Percentiles rank a stretch among this genome's conserved stretches.
These are phyloP conservation scores for Catocala fraxini DNA, from an alignment of 2,888 invertebrate genomes.

Conservation along the genomic window DNA sequence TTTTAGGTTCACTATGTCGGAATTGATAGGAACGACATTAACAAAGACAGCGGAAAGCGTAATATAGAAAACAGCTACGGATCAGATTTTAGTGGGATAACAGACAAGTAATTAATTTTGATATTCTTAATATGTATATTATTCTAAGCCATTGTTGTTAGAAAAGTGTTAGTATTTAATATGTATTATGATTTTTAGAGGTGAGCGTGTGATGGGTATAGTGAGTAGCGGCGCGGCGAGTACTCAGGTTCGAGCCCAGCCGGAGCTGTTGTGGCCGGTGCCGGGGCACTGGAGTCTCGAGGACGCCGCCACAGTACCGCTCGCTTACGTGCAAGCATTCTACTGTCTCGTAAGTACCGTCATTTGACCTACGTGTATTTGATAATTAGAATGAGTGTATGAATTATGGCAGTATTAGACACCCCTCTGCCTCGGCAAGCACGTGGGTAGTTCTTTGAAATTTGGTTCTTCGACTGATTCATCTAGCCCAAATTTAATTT, in stretches of 20 bases:
- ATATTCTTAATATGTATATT: neutral
- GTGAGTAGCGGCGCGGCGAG: conserved; percentile 83
- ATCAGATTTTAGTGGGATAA: conserved; percentile 70
- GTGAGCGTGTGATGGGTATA: conserved; percentile 89
- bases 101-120: conserved; percentile 51
- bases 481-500: too few species aligned
- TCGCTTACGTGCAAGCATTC: conserved; percentile 89
- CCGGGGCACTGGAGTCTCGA: conserved; percentile 90
- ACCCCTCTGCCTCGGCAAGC: too few species aligned
- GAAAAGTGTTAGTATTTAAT: neutral
- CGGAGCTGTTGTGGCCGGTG: conserved; percentile 88
- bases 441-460: too few species aligned
- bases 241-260: conserved; percentile 83
- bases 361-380: neutral
- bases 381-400: too few species aligned
- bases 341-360: conserved; percentile 57
- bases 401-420: too few species aligned
- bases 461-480: too few species aligned
- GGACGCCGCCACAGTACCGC: conserved; percentile 92
- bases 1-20: conserved; percentile 64
- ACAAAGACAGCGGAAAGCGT: conserved; percentile 50
- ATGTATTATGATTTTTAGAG: conserved; percentile 58
- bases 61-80: conserved; percentile 47
- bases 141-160: too few species aligned
- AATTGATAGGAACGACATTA: conserved; percentile 55